Evolutionary conservation across 2,888 invertebrate species (phyloP).

Genomic region (Xestia sexstrigata): DNA sequence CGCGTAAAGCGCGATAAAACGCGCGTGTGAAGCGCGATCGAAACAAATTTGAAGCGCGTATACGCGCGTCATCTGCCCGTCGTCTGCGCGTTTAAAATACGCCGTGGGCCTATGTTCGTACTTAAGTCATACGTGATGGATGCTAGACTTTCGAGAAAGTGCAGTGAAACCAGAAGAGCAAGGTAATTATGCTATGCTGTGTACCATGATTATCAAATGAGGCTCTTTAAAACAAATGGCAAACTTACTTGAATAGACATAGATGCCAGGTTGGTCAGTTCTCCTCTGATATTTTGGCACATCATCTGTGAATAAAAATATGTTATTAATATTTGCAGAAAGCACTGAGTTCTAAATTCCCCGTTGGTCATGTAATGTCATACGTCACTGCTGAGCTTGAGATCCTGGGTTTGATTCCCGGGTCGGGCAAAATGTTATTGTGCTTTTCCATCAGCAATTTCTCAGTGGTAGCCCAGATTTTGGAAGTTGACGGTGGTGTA

Average conservation of each 20-base stretch:
- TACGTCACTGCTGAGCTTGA: background rate
- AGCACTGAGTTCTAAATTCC: background rate
- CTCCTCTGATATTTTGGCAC: constrained; percentile 94
- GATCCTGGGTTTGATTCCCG: background rate
- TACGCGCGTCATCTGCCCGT: no score
- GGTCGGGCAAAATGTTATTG: background rate
- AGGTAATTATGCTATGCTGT: background rate
- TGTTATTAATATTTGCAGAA: background rate
- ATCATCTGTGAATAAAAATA: constrained; percentile 91
- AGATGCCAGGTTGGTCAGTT: constrained; percentile 91
- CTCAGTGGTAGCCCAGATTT: no score
- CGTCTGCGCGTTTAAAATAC: no score
- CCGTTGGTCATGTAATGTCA: background rate
- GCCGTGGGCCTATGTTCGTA: background rate
- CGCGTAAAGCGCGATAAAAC: no score
- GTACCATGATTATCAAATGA: background rate
- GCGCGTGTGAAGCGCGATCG: no score
- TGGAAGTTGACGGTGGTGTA: no score
- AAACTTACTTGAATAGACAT: constrained; percentile 78
- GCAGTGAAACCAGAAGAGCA: background rate
- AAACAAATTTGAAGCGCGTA: no score
- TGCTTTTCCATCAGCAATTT: background rate
- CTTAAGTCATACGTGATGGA: background rate
- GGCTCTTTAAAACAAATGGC: background rate
- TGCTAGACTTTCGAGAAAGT: background rate